Base-by-base conservation (phyloP, 2,113 vertebrate genomes). In the Paracanthobrama guichenoti region DNA sequence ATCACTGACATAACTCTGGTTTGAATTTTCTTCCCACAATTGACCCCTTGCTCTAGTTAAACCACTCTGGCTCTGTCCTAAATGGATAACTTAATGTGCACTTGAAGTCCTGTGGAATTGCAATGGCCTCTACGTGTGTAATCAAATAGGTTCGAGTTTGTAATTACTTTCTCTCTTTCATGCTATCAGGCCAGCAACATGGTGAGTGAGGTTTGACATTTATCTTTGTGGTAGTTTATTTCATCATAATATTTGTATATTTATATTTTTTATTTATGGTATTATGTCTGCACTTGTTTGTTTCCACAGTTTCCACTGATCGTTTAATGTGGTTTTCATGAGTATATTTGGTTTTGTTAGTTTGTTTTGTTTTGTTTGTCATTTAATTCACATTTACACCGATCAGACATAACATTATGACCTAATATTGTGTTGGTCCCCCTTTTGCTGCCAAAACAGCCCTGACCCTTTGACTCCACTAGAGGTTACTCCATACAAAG, bases 151-250 rank as follows among this genome's bases (percentile, higher is more conserved):
- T 22, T n/a, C 31, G 46, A n/a, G 35, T 57, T 85, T 82, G 24
- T 90, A 64, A 85, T 90, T 86, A 90, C 85, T 93, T 86, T 95
- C 31, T 94, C 90, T 95, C 93, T 93, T 95, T 96, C 95, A 97
- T 94, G 97, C 98, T 90, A 92, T 95, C 96, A 99, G 98, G 98
- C 98, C 95, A 99, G 98, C 96, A 98, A 99, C 90, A 99, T 99
- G 98, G 98, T 99, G 93, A 99, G 98, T 99, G 92, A 88, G 85
- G 81, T 90, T 84, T 79, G 22, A 71, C 5, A 2, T 62, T 31
- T 84, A 39, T 89, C 24, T 6, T 12, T 53, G 28, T 87, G 67
- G 31, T 75, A 18, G 28, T 62, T 35, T 66, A 48, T 39, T 10
- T 48, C 24, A 71, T 74, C 44, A 0, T 31, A 66, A 18, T 64